Evolutionary conservation across 2,113 vertebrate species (phyloP).

Genomic region (Cololabis saira): DNA sequence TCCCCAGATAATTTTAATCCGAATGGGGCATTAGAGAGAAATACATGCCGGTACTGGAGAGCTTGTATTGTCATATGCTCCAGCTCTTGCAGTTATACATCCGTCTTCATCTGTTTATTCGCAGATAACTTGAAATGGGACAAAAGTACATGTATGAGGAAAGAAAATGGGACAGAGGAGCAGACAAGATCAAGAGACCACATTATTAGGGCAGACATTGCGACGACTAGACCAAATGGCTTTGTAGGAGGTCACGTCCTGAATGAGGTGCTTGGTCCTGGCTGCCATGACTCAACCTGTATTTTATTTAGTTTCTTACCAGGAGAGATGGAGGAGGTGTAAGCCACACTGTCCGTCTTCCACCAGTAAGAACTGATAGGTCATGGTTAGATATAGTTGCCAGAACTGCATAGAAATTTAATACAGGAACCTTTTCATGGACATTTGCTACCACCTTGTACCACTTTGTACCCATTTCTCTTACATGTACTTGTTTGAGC

Average conservation of each 20-base stretch:
- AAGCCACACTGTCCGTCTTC: slow-evolving; percentile 18
- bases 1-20: too few species aligned
- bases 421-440: slow-evolving; percentile 14
- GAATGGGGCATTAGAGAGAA: slow-evolving; percentile 10
- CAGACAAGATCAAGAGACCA: slow-evolving; percentile 34
- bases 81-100: slow-evolving; percentile 25
- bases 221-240: slow-evolving; percentile 51
- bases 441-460: not conserved
- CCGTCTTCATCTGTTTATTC: slow-evolving; percentile 45
- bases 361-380: slow-evolving; percentile 36
- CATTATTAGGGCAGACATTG: slow-evolving; percentile 56
- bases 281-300: slow-evolving; percentile 52
- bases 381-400: slow-evolving; percentile 25
- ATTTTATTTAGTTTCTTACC: slow-evolving; percentile 61
- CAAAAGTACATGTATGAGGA: slow-evolving; percentile 30
- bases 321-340: slow-evolving; percentile 46
- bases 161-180: slow-evolving; percentile 48
- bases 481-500: slow-evolving; percentile 35
- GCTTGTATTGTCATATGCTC: slow-evolving; percentile 24
- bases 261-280: slow-evolving; percentile 32
- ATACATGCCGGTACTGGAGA: slow-evolving; percentile 19
- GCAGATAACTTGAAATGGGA: slow-evolving; percentile 56
- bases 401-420: not conserved
- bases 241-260: slow-evolving; percentile 47
- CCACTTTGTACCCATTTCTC: not conserved